Base-by-base conservation (phyloP, 2,888 invertebrate species). In the Scaptomyza tumidula region DNA sequence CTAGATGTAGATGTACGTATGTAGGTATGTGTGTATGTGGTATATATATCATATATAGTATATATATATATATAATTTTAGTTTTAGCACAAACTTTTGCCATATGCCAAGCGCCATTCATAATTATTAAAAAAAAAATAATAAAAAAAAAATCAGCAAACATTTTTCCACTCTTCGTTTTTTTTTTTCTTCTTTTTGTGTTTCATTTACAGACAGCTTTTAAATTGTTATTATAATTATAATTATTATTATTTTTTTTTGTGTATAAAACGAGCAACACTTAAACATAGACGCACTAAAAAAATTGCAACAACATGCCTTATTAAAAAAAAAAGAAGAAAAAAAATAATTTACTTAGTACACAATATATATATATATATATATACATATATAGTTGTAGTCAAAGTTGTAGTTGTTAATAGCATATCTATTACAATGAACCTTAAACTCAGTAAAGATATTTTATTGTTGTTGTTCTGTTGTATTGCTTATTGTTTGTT, bases 361-460 rank as follows among this genome's bases (percentile, higher is more conserved):
- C 53, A 46, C 44, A 33, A 56, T 10, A 33, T 50, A 5, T 37
- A 37, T 14, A 9, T 63, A 48, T 35, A 52, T 63, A 48, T 35
- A 13, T 73, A 49, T 53, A 56, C 0, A 10, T 50, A 3, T 37
- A 37, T 14, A 53, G 60, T 29, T 52, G 2, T 52, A 43, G 14
- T 43, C 49, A 49, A 49, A 49, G 19, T 53, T 50, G 43, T 65
- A 61, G 54, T 65, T 74, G 57, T 39, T 59, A 75, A 74, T 24
- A 62, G 66, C 59, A 61, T 62, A 57, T 50, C 66, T 71, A 70
- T 80, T 67, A 49, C 2, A 71, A 56, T 14, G 43, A 48, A 71
- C 64, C 75, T 74, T 71, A 75, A 75, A 69, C 66, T 77, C 63
- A 77, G 77, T 81, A 71, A 77, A 82, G 69, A 82, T 69, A 74